A percentile compares a stretch with the other conserved stretches of the same genome.
phyloP scores from a whole-genome alignment of 2,888 invertebrate genomes.

The Chymomyza procnemis region DNA sequence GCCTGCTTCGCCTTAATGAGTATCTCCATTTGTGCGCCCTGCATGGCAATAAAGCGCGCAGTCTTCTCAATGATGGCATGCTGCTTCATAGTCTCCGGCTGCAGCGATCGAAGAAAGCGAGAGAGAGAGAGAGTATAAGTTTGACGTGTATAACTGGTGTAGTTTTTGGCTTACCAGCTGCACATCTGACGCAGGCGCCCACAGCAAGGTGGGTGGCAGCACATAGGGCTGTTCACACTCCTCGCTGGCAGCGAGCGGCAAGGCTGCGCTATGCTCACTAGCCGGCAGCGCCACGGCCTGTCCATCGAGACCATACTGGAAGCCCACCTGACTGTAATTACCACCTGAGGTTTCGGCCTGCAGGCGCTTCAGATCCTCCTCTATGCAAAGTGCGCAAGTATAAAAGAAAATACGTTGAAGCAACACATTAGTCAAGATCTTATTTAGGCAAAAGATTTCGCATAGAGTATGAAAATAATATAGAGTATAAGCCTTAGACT shows the following conservation, averaged over 20 bases:
- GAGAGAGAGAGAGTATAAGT: conserved; percentile 29
- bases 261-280: conserved; percentile 68
- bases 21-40: conserved; percentile 99
- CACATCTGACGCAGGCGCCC: conserved; percentile 83
- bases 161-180: neutral
- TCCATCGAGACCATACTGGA: conserved; percentile 83
- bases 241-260: conserved; percentile 80
- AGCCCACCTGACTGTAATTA: conserved; percentile 86
- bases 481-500: neutral
- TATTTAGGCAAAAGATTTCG: neutral
- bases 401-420: neutral
- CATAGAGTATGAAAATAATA: neutral
- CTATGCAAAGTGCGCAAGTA: conserved; percentile 79
- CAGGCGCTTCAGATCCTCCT: conserved; percentile 93
- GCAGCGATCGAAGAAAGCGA: too few species aligned
- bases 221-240: conserved; percentile 88
- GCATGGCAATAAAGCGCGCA: conserved; percentile 90
- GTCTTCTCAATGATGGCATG: conserved; percentile 98
- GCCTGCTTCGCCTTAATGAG: conserved; percentile 98
- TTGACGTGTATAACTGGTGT: conserved; percentile 1
- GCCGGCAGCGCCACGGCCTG: conserved; percentile 13
- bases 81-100: conserved; percentile 93
- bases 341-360: conserved; percentile 83
- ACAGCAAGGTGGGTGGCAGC: conserved; percentile 86
- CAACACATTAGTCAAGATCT: neutral